phyloP scores from a whole-genome alignment of 2,888 invertebrate species.

The Drosophila dives region DNA sequence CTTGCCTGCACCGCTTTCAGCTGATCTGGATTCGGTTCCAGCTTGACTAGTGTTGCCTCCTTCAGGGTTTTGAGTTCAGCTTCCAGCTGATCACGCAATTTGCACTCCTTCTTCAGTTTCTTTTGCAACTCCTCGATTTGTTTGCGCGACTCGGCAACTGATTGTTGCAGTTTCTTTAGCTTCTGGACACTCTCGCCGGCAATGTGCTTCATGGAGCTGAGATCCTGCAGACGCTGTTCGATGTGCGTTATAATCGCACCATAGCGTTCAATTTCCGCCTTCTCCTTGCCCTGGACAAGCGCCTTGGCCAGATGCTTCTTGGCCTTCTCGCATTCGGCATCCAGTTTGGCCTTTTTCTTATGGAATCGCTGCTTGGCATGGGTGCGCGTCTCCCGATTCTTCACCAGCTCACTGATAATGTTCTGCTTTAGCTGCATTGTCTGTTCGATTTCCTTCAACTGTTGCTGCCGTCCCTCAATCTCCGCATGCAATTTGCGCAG shows the following conservation, averaged over 20 bases:
- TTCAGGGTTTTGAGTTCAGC: conserved; percentile 87
- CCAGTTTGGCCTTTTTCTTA: conserved; percentile 87
- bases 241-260: conserved; percentile 85
- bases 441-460: conserved; percentile 89
- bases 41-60: conserved; percentile 81
- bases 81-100: conserved; percentile 89
- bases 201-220: conserved; percentile 86
- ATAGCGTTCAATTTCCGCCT: conserved; percentile 84
- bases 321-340: conserved; percentile 87
- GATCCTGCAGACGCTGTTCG: conserved; percentile 86
- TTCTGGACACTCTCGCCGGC: conserved; percentile 88
- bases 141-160: conserved; percentile 90
- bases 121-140: conserved; percentile 91
- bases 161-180: conserved; percentile 90
- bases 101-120: conserved; percentile 90
- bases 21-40: conserved; percentile 85
- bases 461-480: conserved; percentile 88
- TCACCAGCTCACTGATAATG: conserved; percentile 89
- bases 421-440: conserved; percentile 91
- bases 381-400: conserved; percentile 87
- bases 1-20: conserved; percentile 88
- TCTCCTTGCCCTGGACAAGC: conserved; percentile 84
- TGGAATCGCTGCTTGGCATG: conserved; percentile 87
- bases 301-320: conserved; percentile 87
- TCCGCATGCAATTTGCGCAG: conserved; percentile 85